Evolutionary conservation across 1,140 invertebrate species (phyloP).

Genomic region (Bombyx mandarina): DNA sequence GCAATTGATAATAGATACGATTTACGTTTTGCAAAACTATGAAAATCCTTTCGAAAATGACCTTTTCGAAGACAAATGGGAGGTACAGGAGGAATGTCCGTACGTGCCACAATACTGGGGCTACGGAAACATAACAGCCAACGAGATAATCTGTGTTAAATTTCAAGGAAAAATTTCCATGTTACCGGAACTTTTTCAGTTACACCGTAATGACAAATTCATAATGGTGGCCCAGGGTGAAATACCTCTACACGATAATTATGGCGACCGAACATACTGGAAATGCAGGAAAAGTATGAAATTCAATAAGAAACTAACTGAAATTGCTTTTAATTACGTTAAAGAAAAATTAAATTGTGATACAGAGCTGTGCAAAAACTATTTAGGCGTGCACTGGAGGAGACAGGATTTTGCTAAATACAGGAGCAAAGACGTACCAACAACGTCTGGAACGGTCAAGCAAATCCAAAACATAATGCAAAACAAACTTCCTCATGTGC

Average conservation of each 20-base stretch:
- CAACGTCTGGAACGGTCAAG: constrained; percentile 77
- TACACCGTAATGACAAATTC: constrained; percentile 55
- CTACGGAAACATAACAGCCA: constrained; percentile 75
- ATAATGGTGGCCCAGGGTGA: constrained; percentile 91
- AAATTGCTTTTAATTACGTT: constrained; percentile 82
- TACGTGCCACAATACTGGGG: constrained; percentile 65
- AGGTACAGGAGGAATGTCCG: constrained; percentile 72
- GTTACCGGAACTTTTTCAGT: constrained; percentile 71
- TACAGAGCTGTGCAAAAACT: constrained; percentile 79
- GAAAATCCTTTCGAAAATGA: constrained; percentile 86
- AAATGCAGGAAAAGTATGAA: constrained; percentile 90
- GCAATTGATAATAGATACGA: constrained; percentile 75
- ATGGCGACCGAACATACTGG: constrained; percentile 90
- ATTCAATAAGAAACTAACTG: constrained; percentile 80
- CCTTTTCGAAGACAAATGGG: constrained; percentile 87
- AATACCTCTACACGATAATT: constrained; percentile 88
- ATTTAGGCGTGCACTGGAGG: constrained; percentile 86
- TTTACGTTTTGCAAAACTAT: constrained; percentile 90
- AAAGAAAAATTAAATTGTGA: constrained; percentile 76
- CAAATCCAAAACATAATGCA: constrained; percentile 78
- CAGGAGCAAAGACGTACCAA: constrained; percentile 79
- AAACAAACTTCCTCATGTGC: constrained; percentile 69
- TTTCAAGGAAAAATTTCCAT: constrained; percentile 86
- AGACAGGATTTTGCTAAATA: constrained; percentile 86
- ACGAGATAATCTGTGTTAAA: constrained; percentile 81